phyloP scores from a whole-genome alignment of 2,888 invertebrate genomes.

The Trilocha varians region DNA sequence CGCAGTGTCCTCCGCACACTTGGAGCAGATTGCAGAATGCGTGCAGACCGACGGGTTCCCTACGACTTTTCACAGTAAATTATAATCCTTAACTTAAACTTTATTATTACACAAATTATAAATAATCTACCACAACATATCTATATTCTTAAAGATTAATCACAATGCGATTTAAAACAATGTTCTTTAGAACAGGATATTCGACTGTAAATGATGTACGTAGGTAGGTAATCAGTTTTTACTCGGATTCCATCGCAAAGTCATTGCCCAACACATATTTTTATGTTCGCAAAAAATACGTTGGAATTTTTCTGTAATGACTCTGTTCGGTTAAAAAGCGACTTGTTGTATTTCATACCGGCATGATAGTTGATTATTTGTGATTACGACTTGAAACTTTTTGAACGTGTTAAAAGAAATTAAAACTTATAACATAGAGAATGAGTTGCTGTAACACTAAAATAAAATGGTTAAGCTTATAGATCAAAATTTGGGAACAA shows the following conservation, averaged over 20 bases:
- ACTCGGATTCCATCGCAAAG: conserved; percentile 61
- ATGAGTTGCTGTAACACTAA: too few relatives aligned
- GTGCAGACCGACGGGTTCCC: conserved; percentile 50
- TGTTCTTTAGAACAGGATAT: conserved; percentile 43
- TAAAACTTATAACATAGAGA: too few relatives aligned
- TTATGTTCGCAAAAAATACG: conserved; percentile 53
- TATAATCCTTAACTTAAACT: conserved; percentile 8
- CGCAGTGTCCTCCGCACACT: conserved; percentile 65
- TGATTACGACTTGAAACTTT: not conserved
- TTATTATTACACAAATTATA: not conserved
- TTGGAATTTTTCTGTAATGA: conserved; percentile 61
- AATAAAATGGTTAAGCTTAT: too few relatives aligned
- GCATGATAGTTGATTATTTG: conserved; percentile 32
- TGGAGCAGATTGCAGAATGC: conserved; percentile 64
- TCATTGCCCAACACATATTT: conserved; percentile 49
- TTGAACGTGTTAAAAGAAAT: not conserved
- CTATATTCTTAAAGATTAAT: not conserved
- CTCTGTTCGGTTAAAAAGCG: conserved; percentile 53
- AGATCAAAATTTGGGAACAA: too few relatives aligned
- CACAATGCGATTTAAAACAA: not conserved
- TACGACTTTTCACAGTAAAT: conserved; percentile 59
- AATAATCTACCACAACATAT: too few relatives aligned
- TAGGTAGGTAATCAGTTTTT: conserved; percentile 46
- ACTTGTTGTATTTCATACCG: conserved; percentile 50
- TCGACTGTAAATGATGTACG: conserved; percentile 34